Evolutionary conservation across 2,797 vertebrate species (phyloP).

Genomic region (Microcaecilia unicolor): DNA sequence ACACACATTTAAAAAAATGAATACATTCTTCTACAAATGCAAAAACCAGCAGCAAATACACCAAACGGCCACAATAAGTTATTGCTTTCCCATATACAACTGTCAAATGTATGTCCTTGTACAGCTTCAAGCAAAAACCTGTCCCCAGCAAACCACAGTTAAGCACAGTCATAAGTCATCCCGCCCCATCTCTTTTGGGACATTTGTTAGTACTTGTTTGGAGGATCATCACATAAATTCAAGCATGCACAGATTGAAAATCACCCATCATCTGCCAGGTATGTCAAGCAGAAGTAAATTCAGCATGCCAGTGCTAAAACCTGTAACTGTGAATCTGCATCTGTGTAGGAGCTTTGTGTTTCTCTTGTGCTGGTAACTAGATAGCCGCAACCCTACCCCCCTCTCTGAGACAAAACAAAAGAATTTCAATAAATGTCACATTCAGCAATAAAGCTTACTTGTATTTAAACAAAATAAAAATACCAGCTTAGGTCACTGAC

Average conservation of each 20-base stretch:
- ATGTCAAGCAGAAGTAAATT: slow-evolving; percentile 47
- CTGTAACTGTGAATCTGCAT: slow-evolving; percentile 55
- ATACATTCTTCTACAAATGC: too few relatives aligned
- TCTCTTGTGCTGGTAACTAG: slow-evolving; percentile 47
- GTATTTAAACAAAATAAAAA: too few relatives aligned
- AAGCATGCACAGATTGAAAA: slow-evolving; percentile 21
- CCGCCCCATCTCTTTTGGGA: slow-evolving; percentile 14
- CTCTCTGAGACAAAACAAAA: too few relatives aligned
- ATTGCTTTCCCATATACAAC: slow-evolving; percentile 46
- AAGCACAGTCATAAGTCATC: slow-evolving; percentile 7
- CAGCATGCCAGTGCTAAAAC: slow-evolving; percentile 52
- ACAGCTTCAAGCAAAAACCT: slow-evolving; percentile 40
- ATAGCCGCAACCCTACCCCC: slow-evolving; percentile 39
- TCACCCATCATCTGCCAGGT: slow-evolving; percentile 43
- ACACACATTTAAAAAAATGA: too few relatives aligned
- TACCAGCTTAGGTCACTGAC: slow-evolving; percentile 43
- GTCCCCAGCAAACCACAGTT: slow-evolving; percentile 1
- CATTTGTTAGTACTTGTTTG: slow-evolving; percentile 28
- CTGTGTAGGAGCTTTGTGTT: slow-evolving; percentile 50
- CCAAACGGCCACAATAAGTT: slow-evolving; percentile 49
- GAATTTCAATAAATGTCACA: slow-evolving; percentile 62
- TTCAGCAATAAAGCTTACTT: slow-evolving; percentile 41
- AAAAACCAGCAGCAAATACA: slow-evolving; percentile 48
- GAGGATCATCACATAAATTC: slow-evolving; percentile 19
- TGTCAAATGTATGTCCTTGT: slow-evolving; percentile 51